Percentiles rank a stretch among this genome's conserved stretches.
Evolutionary conservation across 2,113 vertebrate species (phyloP).

Genomic region (Rynchops niger): DNA sequence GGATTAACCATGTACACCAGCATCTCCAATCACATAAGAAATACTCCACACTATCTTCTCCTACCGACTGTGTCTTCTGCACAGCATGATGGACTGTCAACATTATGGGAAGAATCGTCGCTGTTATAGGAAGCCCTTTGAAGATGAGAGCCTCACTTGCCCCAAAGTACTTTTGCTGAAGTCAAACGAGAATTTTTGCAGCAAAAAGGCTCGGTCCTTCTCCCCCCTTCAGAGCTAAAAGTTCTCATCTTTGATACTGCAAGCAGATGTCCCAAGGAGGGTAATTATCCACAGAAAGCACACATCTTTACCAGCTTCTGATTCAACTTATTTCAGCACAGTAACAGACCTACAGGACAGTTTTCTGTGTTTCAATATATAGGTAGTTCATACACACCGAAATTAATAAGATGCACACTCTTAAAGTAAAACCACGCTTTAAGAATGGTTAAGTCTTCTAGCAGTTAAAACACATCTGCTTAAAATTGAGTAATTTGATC

Average conservation of each 20-base stretch:
- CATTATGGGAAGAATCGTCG: not conserved
- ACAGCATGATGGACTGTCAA: not conserved
- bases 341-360: not conserved
- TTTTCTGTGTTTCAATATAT: not conserved
- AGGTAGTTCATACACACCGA: not conserved
- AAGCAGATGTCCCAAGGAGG: not conserved
- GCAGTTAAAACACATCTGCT: not conserved
- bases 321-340: not conserved
- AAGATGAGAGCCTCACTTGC: not conserved
- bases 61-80: not conserved
- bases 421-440: not conserved
- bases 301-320: not conserved
- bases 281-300: not conserved
- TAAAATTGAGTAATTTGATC: not conserved
- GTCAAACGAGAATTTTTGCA: not conserved
- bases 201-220: not conserved
- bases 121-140: not conserved
- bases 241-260: not conserved
- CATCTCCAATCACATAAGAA: not conserved
- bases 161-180: not conserved
- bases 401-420: not conserved
- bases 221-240: not conserved
- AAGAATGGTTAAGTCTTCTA: not conserved
- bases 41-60: not conserved
- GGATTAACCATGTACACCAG: not conserved